Base-by-base conservation (phyloP, 2,797 vertebrate species). In the Chaenodraco wilsoni region DNA sequence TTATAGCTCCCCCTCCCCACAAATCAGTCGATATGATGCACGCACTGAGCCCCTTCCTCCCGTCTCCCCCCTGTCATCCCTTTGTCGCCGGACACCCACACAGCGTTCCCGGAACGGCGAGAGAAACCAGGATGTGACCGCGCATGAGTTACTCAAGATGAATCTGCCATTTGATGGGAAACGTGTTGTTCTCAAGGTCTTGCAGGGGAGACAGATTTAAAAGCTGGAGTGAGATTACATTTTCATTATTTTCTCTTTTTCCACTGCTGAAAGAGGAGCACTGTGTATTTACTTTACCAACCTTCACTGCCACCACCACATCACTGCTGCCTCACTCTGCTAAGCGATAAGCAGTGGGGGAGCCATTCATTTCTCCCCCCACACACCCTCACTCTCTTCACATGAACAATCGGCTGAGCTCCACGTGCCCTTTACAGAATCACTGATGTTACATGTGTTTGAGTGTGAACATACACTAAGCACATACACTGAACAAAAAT, bases 281-380 rank as follows among this genome's bases (percentile, higher is more conserved):
- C 27, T 15, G 31, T 76, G 69, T 90, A 88, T 91, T 91, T 88
- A 90, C 87, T 88, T 91, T 84, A 86, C 60, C 84, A 84, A 62
- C 79, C 76, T 85, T 23, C 21, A 19, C 52, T 40, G 14, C 52
- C 60, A 15, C 54, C 37, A 43, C 46, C 66, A 19, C 66, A 16
- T 41, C 67, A n/a, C 58, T 14, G 0, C 62, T 3, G 43, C 65
- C 57, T 69, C 82, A 65, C 59, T 65, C 74, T 73, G 51, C 61
- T 51, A 45, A 81, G 74, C 37, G 69, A 89, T 88, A 84, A 83
- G 71, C 50, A 55, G 19, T 48, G 15, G 59, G 54, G 57, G 59
- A 69, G 50, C 72, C 81, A 84, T 87, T 87, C 67, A 86, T 84
- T 76, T 64, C 76, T 58, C 61, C 66, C 50, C 57, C 52, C 65